These are phyloP conservation scores for Amphiura filiformis DNA, from an alignment of 35 echinoderm and acorn worm species.

Conservation along the genomic window DNA sequence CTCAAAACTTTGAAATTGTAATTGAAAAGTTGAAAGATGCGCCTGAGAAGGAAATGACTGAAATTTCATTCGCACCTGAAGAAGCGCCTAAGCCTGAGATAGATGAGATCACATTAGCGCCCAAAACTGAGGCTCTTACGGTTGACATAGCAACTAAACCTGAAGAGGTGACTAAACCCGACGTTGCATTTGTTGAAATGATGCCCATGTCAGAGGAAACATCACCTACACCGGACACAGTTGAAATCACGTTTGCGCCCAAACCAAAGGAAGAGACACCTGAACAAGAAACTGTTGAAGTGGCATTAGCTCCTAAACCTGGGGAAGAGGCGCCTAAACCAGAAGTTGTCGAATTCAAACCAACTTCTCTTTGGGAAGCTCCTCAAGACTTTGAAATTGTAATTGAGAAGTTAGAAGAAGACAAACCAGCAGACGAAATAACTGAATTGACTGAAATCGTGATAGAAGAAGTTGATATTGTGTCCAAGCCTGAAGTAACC, in stretches of 20 bases:
- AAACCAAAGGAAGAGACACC: constrained; percentile 1
- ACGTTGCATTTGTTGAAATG: neutral
- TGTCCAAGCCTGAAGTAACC: neutral
- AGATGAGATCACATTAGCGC: too few relatives aligned
- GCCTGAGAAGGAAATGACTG: too few relatives aligned
- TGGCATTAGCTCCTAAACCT: neutral
- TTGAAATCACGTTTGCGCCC: neutral
- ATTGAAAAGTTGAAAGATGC: neutral
- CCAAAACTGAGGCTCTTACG: neutral
- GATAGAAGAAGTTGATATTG: neutral
- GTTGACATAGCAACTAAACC: neutral
- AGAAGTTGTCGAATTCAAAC: neutral
- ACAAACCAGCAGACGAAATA: too few relatives aligned
- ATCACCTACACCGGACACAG: neutral
- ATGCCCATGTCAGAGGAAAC: too few relatives aligned
- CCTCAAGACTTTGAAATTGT: neutral
- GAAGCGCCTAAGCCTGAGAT: too few relatives aligned
- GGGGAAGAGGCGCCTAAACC: neutral
- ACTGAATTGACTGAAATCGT: too few relatives aligned
- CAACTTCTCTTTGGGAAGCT: neutral
- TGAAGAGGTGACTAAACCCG: neutral
- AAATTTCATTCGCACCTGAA: neutral
- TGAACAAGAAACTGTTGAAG: constrained; percentile 22
- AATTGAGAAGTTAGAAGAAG: neutral
- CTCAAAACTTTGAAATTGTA: neutral